Evolutionary conservation across 2,888 invertebrate species (phyloP).

Genomic region (Tolmerus cingulatus): DNA sequence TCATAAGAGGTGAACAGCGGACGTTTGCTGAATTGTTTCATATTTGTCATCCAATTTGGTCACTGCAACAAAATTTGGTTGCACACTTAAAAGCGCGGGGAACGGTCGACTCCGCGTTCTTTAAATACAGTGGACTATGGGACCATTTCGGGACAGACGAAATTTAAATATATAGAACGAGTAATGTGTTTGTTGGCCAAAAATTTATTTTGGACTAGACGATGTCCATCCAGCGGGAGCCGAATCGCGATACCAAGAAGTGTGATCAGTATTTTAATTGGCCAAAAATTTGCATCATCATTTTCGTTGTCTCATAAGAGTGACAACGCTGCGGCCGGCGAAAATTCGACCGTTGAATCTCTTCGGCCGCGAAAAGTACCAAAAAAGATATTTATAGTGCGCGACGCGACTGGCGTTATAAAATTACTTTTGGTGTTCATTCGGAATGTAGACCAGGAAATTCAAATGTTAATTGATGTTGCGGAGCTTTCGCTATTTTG

Average conservation of each 20-base stretch:
- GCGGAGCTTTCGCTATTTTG: not conserved
- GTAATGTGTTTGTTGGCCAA: not conserved
- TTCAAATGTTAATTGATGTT: not conserved
- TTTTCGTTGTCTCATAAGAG: not conserved
- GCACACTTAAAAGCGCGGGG: not conserved
- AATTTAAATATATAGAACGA: not conserved
- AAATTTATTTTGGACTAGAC: not conserved
- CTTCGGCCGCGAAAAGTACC: not conserved
- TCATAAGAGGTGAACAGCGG: not conserved
- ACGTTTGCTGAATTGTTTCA: not conserved
- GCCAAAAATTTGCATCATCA: not conserved
- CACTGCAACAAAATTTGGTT: not conserved
- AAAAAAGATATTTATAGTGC: not conserved
- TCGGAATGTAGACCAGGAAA: not conserved
- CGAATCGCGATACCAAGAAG: not conserved
- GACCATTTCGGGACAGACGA: not conserved
- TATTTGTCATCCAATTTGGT: not conserved
- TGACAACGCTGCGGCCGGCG: not conserved
- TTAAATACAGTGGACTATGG: not conserved
- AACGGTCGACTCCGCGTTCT: not conserved
- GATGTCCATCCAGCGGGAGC: not conserved
- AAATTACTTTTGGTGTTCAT: not conserved
- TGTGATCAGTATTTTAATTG: not conserved
- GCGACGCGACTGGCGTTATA: not conserved
- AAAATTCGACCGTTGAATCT: not conserved